These are phyloP conservation scores for Homarus americanus DNA, from an alignment of 1,140 invertebrate genomes.

Conservation along the genomic window DNA sequence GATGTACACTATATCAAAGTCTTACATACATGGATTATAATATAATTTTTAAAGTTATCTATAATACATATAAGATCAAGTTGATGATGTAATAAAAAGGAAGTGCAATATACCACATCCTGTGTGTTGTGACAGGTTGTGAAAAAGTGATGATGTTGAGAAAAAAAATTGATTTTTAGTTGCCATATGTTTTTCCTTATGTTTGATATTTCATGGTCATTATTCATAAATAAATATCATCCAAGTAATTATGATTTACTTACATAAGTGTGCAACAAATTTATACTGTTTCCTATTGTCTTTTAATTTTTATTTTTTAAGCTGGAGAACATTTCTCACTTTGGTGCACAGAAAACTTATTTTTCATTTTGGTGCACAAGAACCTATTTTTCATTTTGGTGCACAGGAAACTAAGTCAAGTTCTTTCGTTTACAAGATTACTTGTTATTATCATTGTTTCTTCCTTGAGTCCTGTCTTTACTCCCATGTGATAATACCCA, in stretches of 20 bases:
- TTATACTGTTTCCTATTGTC: too few relatives aligned
- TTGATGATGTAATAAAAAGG: background rate
- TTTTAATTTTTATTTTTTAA: background rate
- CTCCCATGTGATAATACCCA: conserved; percentile 18
- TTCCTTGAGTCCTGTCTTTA: background rate
- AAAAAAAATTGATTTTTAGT: background rate
- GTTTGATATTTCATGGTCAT: background rate
- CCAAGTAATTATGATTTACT: background rate
- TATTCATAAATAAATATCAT: background rate
- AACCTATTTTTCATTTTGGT: background rate
- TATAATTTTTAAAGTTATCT: too few relatives aligned
- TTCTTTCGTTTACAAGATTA: background rate
- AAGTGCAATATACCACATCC: conserved; percentile 4
- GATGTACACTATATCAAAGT: background rate
- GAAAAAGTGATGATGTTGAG: background rate
- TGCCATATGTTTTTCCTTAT: background rate
- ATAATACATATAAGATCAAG: background rate
- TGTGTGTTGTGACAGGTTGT: conserved; percentile 36
- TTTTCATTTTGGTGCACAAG: background rate
- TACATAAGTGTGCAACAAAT: background rate
- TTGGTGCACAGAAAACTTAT: background rate
- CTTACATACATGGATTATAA: too few relatives aligned
- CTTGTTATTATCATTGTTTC: background rate
- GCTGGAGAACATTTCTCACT: conserved; percentile 20
- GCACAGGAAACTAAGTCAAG: background rate